Base-by-base conservation (phyloP, 2,797 vertebrate genomes). In the Cuniculus paca region DNA sequence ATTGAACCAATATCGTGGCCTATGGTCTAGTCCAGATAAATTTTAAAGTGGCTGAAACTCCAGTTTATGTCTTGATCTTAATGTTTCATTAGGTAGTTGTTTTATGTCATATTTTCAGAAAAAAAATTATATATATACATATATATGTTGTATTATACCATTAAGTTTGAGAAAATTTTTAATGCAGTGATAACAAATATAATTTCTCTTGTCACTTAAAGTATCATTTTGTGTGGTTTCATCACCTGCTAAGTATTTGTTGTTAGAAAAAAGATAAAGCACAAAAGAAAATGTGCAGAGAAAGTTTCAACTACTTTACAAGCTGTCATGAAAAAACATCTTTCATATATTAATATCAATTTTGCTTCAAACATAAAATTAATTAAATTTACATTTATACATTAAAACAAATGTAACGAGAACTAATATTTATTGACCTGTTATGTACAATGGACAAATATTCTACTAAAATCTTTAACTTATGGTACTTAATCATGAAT, bases 331-430 rank as follows among this genome's bases (percentile, higher is more conserved):
- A 50, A 92, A 87, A 83, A 79, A 16, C 1, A 45, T 52, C 87
- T 28, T 45, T 93, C n/a, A 54, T 88, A 42, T 36, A 36, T 45
- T 75, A 45, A 5, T 31, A 26, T 74, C 45, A 8, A 68, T 28
- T 95, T 93, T 34, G 3, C 48, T 79, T 88, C n/a, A 94, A 70
- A 83, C 36, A 10, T 91, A 39, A 86, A 80, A 83, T 28, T 80
- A 10, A 63, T 82, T 83, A 16, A 65, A 60, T 90, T 87, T 61
- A 17, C 16, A 88, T 24, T 8, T 22, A 77, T 20, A 70, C 11
- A 19, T 81, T 92, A 20, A 84, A 31, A 95, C n/a, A 82, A 65
- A 7, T 4, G 1, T 72, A 4, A 6, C 39, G 12, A 17, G 9
- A 13, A 77, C 10, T 83, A 60, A 83, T 75, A 83, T 77, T 79